A percentile compares a stretch with the other conserved stretches of the same genome.
phyloP scores from a whole-genome alignment of 2,113 vertebrate species.

The Gambusia holbrooki region DNA sequence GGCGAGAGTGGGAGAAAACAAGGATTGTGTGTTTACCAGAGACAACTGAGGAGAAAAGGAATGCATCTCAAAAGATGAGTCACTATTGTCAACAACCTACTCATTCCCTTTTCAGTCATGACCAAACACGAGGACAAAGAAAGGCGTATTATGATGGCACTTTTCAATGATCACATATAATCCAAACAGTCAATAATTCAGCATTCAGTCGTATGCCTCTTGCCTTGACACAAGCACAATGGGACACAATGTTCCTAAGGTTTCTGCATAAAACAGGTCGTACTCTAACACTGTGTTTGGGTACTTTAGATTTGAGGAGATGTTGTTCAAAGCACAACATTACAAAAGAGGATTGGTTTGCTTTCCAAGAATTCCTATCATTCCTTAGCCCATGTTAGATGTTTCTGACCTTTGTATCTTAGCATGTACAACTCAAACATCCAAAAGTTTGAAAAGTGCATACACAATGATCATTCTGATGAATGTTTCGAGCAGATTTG shows the following conservation, averaged over 20 bases:
- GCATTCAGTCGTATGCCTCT: not conserved
- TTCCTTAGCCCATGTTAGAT: constrained; percentile 47
- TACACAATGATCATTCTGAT: constrained; percentile 28
- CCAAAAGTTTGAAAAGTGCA: constrained; percentile 25
- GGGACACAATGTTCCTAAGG: constrained; percentile 26
- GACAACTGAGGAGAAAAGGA: constrained; percentile 51
- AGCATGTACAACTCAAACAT: constrained; percentile 48
- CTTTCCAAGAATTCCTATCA: constrained; percentile 50
- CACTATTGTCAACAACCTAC: constrained; percentile 65
- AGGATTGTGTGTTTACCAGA: constrained; percentile 68
- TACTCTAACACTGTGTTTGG: constrained; percentile 11
- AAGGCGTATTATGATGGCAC: constrained; percentile 38
- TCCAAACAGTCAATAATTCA: constrained; percentile 41
- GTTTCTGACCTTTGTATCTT: constrained; percentile 57
- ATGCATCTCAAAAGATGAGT: constrained; percentile 64
- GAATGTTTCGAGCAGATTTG: constrained; percentile 50
- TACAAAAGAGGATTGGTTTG: constrained; percentile 26
- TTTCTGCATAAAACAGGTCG: constrained; percentile 19
- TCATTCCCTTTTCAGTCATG: constrained; percentile 49
- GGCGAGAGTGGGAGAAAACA: constrained; percentile 58
- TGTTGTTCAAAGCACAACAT: constrained; percentile 30
- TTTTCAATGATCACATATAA: constrained; percentile 42
- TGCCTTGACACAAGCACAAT: constrained; percentile 15
- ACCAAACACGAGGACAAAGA: constrained; percentile 49
- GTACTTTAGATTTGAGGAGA: constrained; percentile 14